Evolutionary conservation across 2,888 invertebrate genomes (phyloP), one percentile per base, ranked within the genome.

Genomic region (Yponomeuta sedellus): DNA sequence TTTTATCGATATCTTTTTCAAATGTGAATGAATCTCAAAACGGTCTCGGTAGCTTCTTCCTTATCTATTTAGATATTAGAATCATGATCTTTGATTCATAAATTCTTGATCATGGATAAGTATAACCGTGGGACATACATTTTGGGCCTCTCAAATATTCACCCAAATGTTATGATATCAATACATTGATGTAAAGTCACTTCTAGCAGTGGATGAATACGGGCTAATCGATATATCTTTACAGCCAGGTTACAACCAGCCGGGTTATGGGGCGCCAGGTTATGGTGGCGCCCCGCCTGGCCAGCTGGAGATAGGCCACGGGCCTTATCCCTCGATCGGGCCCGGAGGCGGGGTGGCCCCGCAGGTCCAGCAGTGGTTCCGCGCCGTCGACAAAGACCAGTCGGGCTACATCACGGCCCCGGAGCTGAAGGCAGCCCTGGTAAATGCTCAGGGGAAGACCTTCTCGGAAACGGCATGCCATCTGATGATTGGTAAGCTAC

Each of bases 381-480:
- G 85, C 34, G 93, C 96, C 19, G 97, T 97, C 0, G 97, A 98
- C 77, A 92, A 93, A 71, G 97, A 97, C 78, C 92, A 93, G 39
- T 97, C 97, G 20, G 97, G 97, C 2, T 93, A 94, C 79, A 97
- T 98, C 66, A 94, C 94, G 66, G 93, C 95, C 10, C 70, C 79
- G 11, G 97, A 98, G 85, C 87, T 98, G 20, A 94, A 95, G 81
- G 90, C 94, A 10, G 97, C 97, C 0, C 86, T 98, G 58, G 94
- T 96, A 22, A 97, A 97, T 86, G 97, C 95, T 22, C 96, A 97
- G 82, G 97, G 97, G 16, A 93, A 96, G 73, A 93, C 94, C 69
- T 97, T 97, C 82, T 96, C 97, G 4, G 95, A 96, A 73, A 94
- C 93, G 68, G 95, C 97, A 10, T 97, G 97, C 80, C 94, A 94